Evolutionary conservation across 64 coral and sea anemone genomes (phyloP).

Genomic region (Pocillopora verrucosa): DNA sequence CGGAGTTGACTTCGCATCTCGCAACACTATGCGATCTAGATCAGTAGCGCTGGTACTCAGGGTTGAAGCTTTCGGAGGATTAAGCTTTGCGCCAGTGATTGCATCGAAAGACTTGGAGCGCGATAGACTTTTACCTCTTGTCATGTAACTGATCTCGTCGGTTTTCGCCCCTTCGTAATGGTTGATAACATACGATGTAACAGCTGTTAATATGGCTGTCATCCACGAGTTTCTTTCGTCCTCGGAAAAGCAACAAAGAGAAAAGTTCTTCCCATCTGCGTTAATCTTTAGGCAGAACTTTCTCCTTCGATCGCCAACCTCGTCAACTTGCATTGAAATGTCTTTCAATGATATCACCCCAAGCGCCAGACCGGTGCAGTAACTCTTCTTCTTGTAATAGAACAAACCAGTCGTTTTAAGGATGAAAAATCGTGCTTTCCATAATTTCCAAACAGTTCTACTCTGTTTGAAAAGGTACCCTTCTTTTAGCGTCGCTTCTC

Average conservation of each 20-base stretch:
- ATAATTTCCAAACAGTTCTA: slow-evolving; percentile 88
- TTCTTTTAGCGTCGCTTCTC: slow-evolving; percentile 73
- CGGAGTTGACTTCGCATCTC: slow-evolving; percentile 30
- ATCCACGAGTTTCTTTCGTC: slow-evolving; percentile 96
- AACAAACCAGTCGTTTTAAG: slow-evolving; percentile 84
- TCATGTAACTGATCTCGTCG: background rate
- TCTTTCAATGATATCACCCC: slow-evolving; percentile 77
- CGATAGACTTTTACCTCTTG: slow-evolving; percentile 41
- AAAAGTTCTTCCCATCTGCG: slow-evolving; percentile 69
- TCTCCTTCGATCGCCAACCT: slow-evolving; percentile 73
- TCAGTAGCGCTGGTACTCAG: slow-evolving; percentile 74
- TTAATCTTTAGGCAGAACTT: slow-evolving; percentile 90
- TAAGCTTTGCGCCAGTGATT: slow-evolving; percentile 24
- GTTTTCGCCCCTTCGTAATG: slow-evolving; percentile 58
- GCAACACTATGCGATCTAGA: slow-evolving; percentile 54
- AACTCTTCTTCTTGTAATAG: slow-evolving; percentile 87
- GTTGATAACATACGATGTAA: slow-evolving; percentile 78
- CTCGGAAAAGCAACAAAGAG: slow-evolving; percentile 91
- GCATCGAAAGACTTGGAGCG: slow-evolving; percentile 77
- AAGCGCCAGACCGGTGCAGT: slow-evolving; percentile 50
- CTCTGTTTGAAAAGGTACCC: slow-evolving; percentile 99
- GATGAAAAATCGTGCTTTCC: slow-evolving; percentile 96
- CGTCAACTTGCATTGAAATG: slow-evolving; percentile 91
- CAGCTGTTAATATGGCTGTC: slow-evolving; percentile 85
- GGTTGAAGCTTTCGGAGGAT: slow-evolving; percentile 7